Evolutionary conservation across 2,113 vertebrate genomes (phyloP).

Genomic region (Canis aureus): DNA sequence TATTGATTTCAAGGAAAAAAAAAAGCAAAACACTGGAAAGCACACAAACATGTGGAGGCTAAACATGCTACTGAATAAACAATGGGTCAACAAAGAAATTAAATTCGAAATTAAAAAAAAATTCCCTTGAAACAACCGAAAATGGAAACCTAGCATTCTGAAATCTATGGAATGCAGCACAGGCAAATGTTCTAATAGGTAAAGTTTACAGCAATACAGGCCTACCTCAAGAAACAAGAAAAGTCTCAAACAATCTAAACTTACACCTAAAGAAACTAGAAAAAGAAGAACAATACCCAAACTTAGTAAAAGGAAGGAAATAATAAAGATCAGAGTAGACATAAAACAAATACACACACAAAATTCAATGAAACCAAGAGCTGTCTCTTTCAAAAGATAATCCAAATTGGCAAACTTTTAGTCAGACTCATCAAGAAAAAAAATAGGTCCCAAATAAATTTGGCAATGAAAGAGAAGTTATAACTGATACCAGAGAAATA

Average conservation of each 20-base stretch:
- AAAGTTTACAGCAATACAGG: not conserved
- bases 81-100: not conserved
- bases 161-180: not conserved
- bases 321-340: not conserved
- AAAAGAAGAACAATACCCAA: not conserved
- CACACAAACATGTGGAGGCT: not conserved
- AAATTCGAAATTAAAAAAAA: not conserved
- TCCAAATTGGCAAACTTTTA: not conserved
- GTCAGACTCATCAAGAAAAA: not conserved
- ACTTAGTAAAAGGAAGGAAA: not conserved
- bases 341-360: not conserved
- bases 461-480: not conserved
- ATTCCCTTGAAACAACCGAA: not conserved
- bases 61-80: not conserved
- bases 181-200: not conserved
- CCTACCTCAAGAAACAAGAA: not conserved
- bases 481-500: not conserved
- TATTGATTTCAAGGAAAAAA: not conserved
- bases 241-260: not conserved
- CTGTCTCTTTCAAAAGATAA: not conserved
- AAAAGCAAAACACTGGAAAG: not conserved
- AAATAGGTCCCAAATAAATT: not conserved
- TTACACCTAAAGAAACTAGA: not conserved
- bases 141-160: not conserved
- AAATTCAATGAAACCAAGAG: not conserved